These are phyloP conservation scores for Clarias pachynema DNA, from an alignment of 2,797 vertebrate species.

Conservation along the genomic window DNA sequence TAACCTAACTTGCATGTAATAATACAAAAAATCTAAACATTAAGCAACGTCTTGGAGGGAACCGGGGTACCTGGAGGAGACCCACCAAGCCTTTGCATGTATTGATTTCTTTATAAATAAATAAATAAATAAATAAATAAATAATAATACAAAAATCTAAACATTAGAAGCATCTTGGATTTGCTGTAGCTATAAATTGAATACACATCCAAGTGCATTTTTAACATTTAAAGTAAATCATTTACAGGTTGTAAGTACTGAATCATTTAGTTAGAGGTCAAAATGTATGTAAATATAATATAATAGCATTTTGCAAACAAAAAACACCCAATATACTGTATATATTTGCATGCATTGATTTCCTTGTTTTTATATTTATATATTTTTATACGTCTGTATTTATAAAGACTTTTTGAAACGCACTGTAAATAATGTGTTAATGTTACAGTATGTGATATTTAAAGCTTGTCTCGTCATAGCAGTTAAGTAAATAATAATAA, in stretches of 20 bases:
- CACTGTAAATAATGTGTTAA: too few relatives aligned
- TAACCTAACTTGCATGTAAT: too few relatives aligned
- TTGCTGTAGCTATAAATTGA: neutral
- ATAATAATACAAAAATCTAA: neutral
- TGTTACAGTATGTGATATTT: neutral
- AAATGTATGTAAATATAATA: neutral
- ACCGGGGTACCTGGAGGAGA: too few relatives aligned
- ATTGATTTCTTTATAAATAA: neutral
- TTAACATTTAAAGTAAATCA: neutral
- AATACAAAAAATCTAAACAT: too few relatives aligned
- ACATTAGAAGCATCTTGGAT: neutral
- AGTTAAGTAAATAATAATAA: too few relatives aligned
- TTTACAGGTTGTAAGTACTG: neutral
- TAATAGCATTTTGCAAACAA: neutral
- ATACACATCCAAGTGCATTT: neutral
- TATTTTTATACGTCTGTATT: neutral
- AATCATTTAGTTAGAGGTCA: neutral
- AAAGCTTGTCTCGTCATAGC: neutral
- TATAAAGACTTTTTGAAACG: neutral
- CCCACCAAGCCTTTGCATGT: neutral
- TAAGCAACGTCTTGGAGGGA: too few relatives aligned
- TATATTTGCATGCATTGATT: too few relatives aligned
- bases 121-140: too few relatives aligned
- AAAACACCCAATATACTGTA: neutral
- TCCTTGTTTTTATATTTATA: too few relatives aligned